These are phyloP conservation scores for honey bee (Apis mellifera) DNA, from an alignment of 1,140 invertebrate genomes.

Conservation along the genomic window Amel_HAv3.1 CM009935.2:2421001-2421500, in stretches of 20 bases:
- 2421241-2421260: not conserved
- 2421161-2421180: not conserved
- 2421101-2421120: not conserved
- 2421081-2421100: not conserved
- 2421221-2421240: constrained; percentile 5
- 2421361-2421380: not conserved
- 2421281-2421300: constrained; percentile 48
- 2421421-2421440: not conserved
- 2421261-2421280: constrained; percentile 54
- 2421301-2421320: constrained; percentile 53
- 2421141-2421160: not conserved
- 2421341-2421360: not conserved
- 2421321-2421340: constrained; percentile 27
- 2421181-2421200: not conserved
- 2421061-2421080: not conserved
- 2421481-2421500: constrained; percentile 35
- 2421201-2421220: no score
- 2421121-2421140: not conserved
- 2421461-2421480: constrained; percentile 50
- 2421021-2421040: no score
- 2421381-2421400: not conserved
- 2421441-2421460: constrained; percentile 55
- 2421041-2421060: no score
- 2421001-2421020: no score
- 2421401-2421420: no score